Base-by-base conservation (phyloP, 2,888 invertebrate genomes). In the Drosophila barbarae region DNA sequence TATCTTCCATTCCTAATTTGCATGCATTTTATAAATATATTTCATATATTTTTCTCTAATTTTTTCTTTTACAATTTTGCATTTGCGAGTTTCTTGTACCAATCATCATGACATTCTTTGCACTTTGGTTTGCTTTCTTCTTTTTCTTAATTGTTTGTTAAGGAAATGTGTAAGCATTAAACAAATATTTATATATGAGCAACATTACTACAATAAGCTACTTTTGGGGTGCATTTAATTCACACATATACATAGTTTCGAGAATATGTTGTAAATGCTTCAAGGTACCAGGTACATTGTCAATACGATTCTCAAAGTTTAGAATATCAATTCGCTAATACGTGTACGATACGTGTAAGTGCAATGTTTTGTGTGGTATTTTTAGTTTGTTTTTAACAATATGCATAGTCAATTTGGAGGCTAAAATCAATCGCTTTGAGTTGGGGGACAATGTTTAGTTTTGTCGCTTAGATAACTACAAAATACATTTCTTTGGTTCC, bases 211-310 rank as follows among this genome's bases (percentile, higher is more conserved):
- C 59, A 56, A 38, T 67, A 77, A 50, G 36, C 73, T 77, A 73
- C 69, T 66, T 13, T 34, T 60, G 53, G 63, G 53, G 67, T 74
- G 72, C 60, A 53, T 55, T 38, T 7, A 26, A 47, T 50, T 64
- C 42, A 65, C 15, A 61, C 28, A 54, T 39, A 28, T 38, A 67
- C 49, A 56, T 53, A 36, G 59, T 46, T 58, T 69, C 52, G 60
- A 72, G 64, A 72, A 70, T 39, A 35, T 54, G 13, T 51, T 36
- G 61, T 84, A 73, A 84, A 73, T 84, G 73, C 68, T 70, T 69
- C 23, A 73, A 77, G 81, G 76, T 81, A 77, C 78, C 71, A 69
- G 41, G 49, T 65, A 42, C 34, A 55, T 69, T 46, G 56, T 52
- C 57, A 74, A 69, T 72, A 61, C 54, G 72, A 70, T 72, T 68